phyloP scores from a whole-genome alignment of 2,797 vertebrate genomes.

The Naso thynnoides region DNA sequence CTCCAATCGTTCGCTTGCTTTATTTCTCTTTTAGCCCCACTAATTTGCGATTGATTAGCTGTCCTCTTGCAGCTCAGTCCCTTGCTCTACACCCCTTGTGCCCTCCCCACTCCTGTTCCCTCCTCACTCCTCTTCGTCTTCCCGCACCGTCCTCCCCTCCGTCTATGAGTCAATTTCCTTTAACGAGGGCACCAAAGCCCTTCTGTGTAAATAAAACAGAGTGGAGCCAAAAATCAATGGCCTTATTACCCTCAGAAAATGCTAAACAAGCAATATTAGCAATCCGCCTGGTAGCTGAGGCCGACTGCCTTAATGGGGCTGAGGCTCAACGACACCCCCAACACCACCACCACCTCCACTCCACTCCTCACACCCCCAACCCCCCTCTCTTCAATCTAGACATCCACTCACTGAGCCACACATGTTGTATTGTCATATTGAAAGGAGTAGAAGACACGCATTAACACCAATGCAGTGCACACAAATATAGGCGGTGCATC shows the following conservation, averaged over 20 bases:
- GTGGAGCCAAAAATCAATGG: constrained; percentile 92
- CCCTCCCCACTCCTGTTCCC: constrained; percentile 28
- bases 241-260: constrained; percentile 98
- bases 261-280: constrained; percentile 99
- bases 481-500: constrained; percentile 40
- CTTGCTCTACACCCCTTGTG: constrained; percentile 41
- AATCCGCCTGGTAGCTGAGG: constrained; percentile 91
- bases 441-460: constrained; percentile 56
- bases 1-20: constrained; percentile 60
- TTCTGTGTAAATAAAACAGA: constrained; percentile 92
- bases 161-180: constrained; percentile 93
- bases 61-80: constrained; percentile 69
- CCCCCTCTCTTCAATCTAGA: constrained; percentile 36
- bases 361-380: not conserved
- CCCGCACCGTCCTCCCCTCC: constrained; percentile 54
- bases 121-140: constrained; percentile 9
- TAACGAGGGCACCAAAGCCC: constrained; percentile 92
- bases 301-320: constrained; percentile 68
- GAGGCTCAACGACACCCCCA: constrained; percentile 59
- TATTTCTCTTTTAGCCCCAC: constrained; percentile 75
- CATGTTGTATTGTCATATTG: constrained; percentile 25
- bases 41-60: constrained; percentile 85
- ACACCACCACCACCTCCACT: constrained; percentile 10
- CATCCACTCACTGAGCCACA: constrained; percentile 52
- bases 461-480: constrained; percentile 41